Percentiles rank a stretch among this genome's conserved stretches.
Conservation (phyloP, 2,113 vertebrate genomes). For the Amblyopsis rosae region DNA sequence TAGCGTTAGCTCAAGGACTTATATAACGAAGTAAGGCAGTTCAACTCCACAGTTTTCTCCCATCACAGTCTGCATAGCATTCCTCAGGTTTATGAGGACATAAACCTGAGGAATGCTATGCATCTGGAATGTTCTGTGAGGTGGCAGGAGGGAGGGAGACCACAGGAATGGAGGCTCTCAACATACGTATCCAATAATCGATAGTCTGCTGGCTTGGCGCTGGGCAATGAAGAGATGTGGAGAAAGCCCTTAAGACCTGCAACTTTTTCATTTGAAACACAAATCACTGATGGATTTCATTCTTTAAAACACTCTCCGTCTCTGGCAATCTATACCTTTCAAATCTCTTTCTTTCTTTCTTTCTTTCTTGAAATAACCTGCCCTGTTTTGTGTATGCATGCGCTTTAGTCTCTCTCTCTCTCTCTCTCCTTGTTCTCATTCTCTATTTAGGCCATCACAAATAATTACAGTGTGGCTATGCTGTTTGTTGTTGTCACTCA, state of each 20-base stretch:
- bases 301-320: neutral
- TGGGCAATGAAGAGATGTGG: slow-evolving; percentile 9
- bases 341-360: neutral
- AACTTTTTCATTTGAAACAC: slow-evolving; percentile 8
- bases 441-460: neutral
- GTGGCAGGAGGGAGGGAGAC: neutral
- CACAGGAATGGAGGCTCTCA: neutral
- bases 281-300: neutral
- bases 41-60: neutral
- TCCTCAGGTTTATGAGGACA: neutral
- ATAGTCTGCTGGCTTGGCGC: slow-evolving; percentile 18
- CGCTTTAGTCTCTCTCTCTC: neutral
- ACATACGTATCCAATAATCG: slow-evolving; percentile 22
- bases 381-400: no score
- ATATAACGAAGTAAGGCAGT: no score
- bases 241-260: neutral
- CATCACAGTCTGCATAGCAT: no score
- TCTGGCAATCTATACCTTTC: neutral
- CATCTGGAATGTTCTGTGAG: slow-evolving; percentile 18
- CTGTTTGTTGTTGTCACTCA: no score
- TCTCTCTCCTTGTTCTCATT: neutral
- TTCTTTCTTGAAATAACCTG: neutral
- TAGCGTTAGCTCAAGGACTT: no score
- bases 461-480: no score
- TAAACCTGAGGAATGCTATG: neutral